phyloP scores from a whole-genome alignment of 2,888 invertebrate genomes.

The Drosophila quinaria region DNA sequence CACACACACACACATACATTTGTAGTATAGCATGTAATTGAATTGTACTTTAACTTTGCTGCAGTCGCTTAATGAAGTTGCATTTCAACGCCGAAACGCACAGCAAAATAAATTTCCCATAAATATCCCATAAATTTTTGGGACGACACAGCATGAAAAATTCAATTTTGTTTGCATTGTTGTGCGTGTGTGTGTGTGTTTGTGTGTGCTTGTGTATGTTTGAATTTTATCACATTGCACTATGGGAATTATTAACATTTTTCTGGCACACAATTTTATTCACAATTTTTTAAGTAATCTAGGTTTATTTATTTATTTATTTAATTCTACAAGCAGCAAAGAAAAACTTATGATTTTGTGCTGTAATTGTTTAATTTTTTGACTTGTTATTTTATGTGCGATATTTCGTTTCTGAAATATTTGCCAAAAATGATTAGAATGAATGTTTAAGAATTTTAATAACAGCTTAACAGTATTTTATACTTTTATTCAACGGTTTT shows the following conservation, averaged over 20 bases:
- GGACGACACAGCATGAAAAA: slow-evolving; percentile 44
- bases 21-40: slow-evolving; percentile 17
- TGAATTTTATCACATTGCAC: slow-evolving; percentile 41
- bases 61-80: slow-evolving; percentile 37
- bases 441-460: too few species aligned
- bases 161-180: slow-evolving; percentile 46
- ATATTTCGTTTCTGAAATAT: too few species aligned
- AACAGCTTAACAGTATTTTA: too few species aligned
- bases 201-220: slow-evolving; percentile 8
- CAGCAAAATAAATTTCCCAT: slow-evolving; percentile 41
- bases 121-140: slow-evolving; percentile 40
- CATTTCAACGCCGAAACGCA: slow-evolving; percentile 27
- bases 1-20: slow-evolving; percentile 6
- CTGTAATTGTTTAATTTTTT: too few species aligned
- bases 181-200: background rate
- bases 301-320: too few species aligned
- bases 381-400: too few species aligned
- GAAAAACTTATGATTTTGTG: too few species aligned
- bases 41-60: slow-evolving; percentile 33
- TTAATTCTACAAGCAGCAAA: too few species aligned
- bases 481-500: too few species aligned
- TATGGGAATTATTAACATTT: background rate
- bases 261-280: background rate
- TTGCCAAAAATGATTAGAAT: too few species aligned
- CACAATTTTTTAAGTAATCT: too few species aligned